A percentile compares a stretch with the other conserved stretches of the same genome.
Conservation (phyloP, 2,797 vertebrate genomes). For the Pachyuromys duprasi region DNA sequence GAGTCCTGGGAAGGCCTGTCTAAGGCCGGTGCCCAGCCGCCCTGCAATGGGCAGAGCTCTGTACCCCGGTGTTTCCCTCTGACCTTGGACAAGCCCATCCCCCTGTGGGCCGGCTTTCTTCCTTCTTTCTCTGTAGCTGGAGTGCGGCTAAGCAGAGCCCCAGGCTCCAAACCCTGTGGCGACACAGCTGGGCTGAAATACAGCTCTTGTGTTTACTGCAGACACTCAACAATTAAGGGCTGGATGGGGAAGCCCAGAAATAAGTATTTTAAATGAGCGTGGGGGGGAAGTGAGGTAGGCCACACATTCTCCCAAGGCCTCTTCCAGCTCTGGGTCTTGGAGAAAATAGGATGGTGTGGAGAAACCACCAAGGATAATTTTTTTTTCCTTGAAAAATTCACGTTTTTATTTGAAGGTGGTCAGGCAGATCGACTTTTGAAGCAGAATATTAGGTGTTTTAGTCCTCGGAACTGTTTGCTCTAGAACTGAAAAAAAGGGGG, state of each 20-base stretch:
- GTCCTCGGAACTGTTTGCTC: neutral
- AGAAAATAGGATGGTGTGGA: neutral
- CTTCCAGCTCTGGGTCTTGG: neutral
- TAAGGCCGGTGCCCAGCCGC: neutral
- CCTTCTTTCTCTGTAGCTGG: neutral
- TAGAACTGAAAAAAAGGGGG: neutral
- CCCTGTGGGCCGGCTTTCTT: neutral
- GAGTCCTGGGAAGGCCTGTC: slow-evolving; percentile 82
- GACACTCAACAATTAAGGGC: neutral
- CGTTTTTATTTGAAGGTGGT: neutral
- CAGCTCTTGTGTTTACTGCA: neutral
- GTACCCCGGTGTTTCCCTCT: neutral
- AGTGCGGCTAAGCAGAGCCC: neutral
- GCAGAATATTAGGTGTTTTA: neutral
- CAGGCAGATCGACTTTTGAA: neutral
- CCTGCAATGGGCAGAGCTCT: neutral
- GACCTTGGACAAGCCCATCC: neutral
- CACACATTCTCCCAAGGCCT: too few relatives aligned
- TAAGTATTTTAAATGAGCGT: neutral
- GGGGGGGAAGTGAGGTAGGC: neutral
- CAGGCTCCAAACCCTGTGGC: neutral
- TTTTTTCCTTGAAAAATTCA: neutral
- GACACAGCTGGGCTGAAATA: neutral
- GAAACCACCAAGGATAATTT: neutral
- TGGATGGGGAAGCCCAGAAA: neutral